Evolutionary conservation across 2,888 invertebrate genomes (phyloP), one percentile per base, ranked within the genome.

Genomic region (Thecocarcelia acutangulata): DNA sequence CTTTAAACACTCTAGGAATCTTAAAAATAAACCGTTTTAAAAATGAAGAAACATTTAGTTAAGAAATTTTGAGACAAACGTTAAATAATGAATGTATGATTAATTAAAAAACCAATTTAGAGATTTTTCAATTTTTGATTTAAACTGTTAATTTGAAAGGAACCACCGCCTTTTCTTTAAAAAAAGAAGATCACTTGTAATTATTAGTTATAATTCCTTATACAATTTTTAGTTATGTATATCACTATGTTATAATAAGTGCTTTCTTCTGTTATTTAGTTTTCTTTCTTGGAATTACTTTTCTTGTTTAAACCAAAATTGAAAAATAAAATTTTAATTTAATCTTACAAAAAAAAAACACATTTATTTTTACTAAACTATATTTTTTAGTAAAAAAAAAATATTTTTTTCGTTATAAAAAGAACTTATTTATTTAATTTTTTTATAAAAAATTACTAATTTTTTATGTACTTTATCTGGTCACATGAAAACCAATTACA

Each of bases 401-500:
- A 64, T 24, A 37, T 17, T 19, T 64, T 40, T 59, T 19, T 11
- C 37, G 17, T 63, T 50, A n/a, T n/a, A 46, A 48, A 66, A 44
- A 46, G 28, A 46, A 28, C 24, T 28, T 21, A 33, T 69, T 46
- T 54, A 61, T 54, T 64, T 66, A 66, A 64, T 54, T 76, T 70
- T 80, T 69, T 80, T 74, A 46, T 74, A 46, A 76, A 58, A 72
- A 76, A 66, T 74, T 79, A 75, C 50, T 69, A 64, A 33, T 50
- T 64, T 68, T 54, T 81, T 82, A 85, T 86, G 59, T 46, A 78
- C 79, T 86, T 84, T 87, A 85, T 89, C 88, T 89, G 88, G 88
- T 89, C 88, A 89, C 86, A 85, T 85, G 73, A 84, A 89, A 87
- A 88, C 88, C 89, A 89, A 89, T 88, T 58, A 61, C 89, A 89